phyloP scores from a whole-genome alignment of 1,140 invertebrate genomes.

The Drosophila simulans region DNA sequence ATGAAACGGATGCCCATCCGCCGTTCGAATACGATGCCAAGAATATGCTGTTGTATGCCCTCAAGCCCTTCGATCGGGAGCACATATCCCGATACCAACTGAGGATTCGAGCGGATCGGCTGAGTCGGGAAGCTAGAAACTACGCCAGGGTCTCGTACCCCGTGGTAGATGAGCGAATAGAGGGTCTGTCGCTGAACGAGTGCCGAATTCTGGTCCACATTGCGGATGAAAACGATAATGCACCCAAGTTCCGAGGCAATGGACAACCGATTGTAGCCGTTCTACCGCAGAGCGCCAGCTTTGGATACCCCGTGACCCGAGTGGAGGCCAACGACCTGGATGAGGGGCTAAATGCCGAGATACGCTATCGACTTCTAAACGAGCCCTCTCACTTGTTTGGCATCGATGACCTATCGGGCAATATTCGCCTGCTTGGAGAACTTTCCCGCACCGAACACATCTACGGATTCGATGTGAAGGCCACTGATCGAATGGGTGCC shows the following conservation, averaged over 20 bases:
- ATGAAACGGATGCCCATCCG: conserved; percentile 71
- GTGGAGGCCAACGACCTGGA: conserved; percentile 91
- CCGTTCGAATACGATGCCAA: conserved; percentile 89
- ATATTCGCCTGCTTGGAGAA: conserved; percentile 88
- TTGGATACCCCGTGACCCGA: conserved; percentile 91
- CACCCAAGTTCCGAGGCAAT: conserved; percentile 89
- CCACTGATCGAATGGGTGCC: conserved; percentile 91
- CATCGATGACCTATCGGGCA: conserved; percentile 90
- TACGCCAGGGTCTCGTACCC: conserved; percentile 90
- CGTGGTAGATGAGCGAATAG: conserved; percentile 88
- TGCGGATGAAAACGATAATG: conserved; percentile 92
- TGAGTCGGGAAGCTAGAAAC: conserved; percentile 85
- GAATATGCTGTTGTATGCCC: conserved; percentile 90
- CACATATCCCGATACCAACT: conserved; percentile 88
- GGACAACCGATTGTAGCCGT: conserved; percentile 91
- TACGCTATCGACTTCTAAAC: conserved; percentile 92
- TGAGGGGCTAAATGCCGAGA: conserved; percentile 90
- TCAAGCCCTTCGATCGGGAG: conserved; percentile 89
- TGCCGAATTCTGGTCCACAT: conserved; percentile 88
- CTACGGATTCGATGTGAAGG: conserved; percentile 95
- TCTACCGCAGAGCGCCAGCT: conserved; percentile 90
- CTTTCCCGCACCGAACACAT: conserved; percentile 89
- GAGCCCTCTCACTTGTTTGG: conserved; percentile 89
- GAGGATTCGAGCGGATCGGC: conserved; percentile 87
- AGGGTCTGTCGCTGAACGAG: conserved; percentile 87